phyloP scores from a whole-genome alignment of 2,113 vertebrate genomes.

The Aramus guarauna region DNA sequence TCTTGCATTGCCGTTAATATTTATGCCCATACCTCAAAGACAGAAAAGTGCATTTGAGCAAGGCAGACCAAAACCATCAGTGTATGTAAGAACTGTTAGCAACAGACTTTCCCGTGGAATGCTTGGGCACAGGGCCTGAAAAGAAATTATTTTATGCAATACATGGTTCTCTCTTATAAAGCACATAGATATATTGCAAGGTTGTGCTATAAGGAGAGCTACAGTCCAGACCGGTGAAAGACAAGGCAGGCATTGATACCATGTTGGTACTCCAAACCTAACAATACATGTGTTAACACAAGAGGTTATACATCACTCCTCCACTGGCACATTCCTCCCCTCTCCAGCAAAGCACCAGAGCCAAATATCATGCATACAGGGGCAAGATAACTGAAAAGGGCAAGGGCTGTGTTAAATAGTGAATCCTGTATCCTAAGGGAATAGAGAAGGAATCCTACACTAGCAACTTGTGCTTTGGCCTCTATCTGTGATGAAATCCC shows the following conservation, averaged over 20 bases:
- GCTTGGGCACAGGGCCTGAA: background rate
- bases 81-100: background rate
- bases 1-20: background rate
- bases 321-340: background rate
- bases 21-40: background rate
- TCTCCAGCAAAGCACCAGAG: background rate
- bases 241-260: background rate
- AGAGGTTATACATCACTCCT: background rate
- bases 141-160: background rate
- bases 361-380: background rate
- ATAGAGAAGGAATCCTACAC: background rate
- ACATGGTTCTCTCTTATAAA: background rate
- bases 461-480: background rate
- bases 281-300: background rate
- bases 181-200: background rate
- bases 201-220: background rate
- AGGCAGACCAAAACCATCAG: background rate
- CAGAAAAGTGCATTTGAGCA: background rate
- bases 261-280: background rate
- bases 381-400: background rate
- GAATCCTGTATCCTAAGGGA: background rate
- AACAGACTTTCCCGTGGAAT: background rate
- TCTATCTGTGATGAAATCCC: background rate
- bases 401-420: background rate
- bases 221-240: background rate